Conservation (phyloP, 2,113 vertebrate species). For the Malurus melanocephalus region DNA sequence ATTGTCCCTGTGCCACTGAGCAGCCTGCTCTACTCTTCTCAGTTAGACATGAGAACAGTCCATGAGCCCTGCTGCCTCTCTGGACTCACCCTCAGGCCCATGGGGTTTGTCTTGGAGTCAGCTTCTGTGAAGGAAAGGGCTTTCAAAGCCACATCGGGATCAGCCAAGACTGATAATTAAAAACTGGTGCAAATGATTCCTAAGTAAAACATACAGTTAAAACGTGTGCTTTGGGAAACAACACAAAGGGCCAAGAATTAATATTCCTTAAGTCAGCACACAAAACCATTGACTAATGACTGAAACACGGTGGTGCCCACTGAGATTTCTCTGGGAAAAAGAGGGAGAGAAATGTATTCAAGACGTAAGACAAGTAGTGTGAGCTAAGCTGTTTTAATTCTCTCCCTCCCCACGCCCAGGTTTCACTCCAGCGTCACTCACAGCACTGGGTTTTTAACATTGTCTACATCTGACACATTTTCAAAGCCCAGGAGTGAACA, state of each 20-base stretch:
- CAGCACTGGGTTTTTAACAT: neutral
- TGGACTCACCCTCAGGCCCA: neutral
- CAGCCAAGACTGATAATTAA: neutral
- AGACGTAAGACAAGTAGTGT: neutral
- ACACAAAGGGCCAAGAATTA: neutral
- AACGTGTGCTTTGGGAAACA: neutral
- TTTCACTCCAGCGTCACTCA: neutral
- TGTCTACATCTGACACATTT: neutral
- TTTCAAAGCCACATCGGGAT: neutral
- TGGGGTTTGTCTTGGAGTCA: neutral
- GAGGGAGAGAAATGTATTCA: neutral
- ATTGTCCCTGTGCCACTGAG: rapidly evolving
- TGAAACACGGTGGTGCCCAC: neutral
- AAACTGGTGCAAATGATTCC: neutral
- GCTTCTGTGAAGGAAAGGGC: neutral
- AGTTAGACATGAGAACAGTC: neutral
- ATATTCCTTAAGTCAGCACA: neutral
- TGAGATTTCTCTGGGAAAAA: neutral
- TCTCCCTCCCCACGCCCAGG: neutral
- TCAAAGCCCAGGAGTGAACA: constrained; percentile 10
- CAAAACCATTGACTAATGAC: neutral
- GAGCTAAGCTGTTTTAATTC: neutral
- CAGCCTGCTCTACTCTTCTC: neutral
- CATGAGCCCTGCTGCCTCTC: neutral
- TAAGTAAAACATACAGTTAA: neutral